These are phyloP conservation scores for Morpho achilles DNA, from an alignment of 2,888 invertebrate species.

Conservation along the genomic window DNA sequence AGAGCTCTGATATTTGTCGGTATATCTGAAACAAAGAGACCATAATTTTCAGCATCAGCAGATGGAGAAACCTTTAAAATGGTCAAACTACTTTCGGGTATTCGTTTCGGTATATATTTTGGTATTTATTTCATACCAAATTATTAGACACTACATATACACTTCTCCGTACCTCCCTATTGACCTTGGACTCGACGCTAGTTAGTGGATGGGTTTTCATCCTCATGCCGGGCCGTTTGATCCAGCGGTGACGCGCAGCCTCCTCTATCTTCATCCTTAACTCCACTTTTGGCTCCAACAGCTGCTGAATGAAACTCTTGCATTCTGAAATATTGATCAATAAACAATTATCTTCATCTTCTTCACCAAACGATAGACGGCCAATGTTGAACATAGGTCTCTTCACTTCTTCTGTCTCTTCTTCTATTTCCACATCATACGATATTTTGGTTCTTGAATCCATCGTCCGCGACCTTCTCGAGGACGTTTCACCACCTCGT, in stretches of 20 bases:
- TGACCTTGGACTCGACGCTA: constrained; percentile 46
- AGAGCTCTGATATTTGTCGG: constrained; percentile 70
- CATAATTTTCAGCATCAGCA: too few relatives aligned
- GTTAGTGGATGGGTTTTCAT: constrained; percentile 72
- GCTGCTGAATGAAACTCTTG: constrained; percentile 70
- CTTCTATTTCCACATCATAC: background rate
- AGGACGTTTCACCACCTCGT: too few relatives aligned
- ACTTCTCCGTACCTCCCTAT: constrained; percentile 47
- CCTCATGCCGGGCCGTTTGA: constrained; percentile 70
- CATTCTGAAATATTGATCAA: constrained; percentile 45
- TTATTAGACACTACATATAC: too few relatives aligned
- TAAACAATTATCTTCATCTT: too few relatives aligned
- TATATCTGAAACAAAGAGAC: constrained; percentile 48
- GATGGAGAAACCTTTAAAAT: too few relatives aligned
- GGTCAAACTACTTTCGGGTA: too few relatives aligned
- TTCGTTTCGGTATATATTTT: too few relatives aligned
- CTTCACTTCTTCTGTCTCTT: too few relatives aligned
- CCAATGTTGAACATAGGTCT: too few relatives aligned
- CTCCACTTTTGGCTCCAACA: constrained; percentile 75
- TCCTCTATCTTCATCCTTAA: constrained; percentile 78
- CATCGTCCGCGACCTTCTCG: too few relatives aligned
- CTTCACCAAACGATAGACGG: too few relatives aligned
- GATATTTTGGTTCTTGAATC: background rate
- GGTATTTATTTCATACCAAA: too few relatives aligned
- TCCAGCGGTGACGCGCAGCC: constrained; percentile 80